Evolutionary conservation across 2,797 vertebrate genomes (phyloP).

Genomic region (Microtus obscurus): DNA sequence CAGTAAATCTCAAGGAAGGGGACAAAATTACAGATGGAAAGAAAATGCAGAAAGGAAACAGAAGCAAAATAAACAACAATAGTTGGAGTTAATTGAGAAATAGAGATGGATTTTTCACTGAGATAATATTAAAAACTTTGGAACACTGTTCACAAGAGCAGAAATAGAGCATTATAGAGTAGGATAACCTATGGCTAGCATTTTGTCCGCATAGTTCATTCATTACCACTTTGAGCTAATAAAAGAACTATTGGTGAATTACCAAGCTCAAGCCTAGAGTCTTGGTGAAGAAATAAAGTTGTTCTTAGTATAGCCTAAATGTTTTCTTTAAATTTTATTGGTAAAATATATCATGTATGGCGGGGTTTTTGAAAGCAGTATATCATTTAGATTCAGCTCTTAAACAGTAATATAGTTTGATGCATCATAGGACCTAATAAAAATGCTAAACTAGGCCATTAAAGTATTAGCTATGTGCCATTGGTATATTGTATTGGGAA

Average conservation of each 20-base stretch:
- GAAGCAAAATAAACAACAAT: neutral
- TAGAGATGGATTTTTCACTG: neutral
- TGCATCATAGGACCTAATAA: constrained; percentile 80
- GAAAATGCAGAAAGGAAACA: neutral
- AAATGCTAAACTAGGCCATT: constrained; percentile 65
- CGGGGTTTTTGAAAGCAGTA: constrained; percentile 60
- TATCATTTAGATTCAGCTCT: constrained; percentile 78
- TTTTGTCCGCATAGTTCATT: neutral
- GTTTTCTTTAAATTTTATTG: constrained; percentile 82
- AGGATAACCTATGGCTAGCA: neutral
- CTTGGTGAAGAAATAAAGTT: constrained; percentile 71
- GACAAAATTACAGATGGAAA: neutral
- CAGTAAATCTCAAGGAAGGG: neutral
- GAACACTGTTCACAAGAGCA: neutral
- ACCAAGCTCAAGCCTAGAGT: constrained; percentile 58
- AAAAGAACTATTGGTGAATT: constrained; percentile 66
- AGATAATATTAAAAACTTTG: neutral
- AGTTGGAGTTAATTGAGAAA: neutral
- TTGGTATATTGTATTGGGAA: constrained; percentile 76
- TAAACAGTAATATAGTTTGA: constrained; percentile 72
- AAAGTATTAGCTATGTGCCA: constrained; percentile 70
- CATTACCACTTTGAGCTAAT: constrained; percentile 56
- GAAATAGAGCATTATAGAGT: neutral
- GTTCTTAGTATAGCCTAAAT: constrained; percentile 65
- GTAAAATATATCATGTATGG: constrained; percentile 76